Conservation (phyloP, 2,113 vertebrate genomes). For the Eulemur macaco region DNA sequence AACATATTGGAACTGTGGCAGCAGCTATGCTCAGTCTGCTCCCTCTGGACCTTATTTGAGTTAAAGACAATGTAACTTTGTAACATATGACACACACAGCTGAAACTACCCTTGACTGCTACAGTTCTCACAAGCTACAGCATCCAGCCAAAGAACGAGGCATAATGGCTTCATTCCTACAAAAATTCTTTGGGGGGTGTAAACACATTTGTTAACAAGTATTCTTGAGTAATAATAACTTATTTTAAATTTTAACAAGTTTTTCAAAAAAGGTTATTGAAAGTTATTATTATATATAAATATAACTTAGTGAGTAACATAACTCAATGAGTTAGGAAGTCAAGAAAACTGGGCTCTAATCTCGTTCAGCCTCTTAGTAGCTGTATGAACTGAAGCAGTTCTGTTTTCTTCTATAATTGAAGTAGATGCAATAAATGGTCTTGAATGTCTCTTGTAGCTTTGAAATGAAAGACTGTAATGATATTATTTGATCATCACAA, state of each 20-base stretch:
- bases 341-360: not conserved
- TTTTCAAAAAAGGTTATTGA: not conserved
- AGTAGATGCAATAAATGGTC: not conserved
- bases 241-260: not conserved
- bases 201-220: conserved; percentile 1
- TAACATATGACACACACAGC: not conserved
- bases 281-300: not conserved
- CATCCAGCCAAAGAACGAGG: not conserved
- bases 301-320: not conserved
- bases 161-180: not conserved
- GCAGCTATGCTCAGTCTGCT: not conserved
- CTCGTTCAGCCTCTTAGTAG: not conserved
- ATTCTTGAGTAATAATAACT: not conserved
- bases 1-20: not conserved
- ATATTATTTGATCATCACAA: not conserved
- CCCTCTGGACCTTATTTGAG: not conserved
- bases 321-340: not conserved
- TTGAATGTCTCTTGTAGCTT: not conserved
- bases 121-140: not conserved
- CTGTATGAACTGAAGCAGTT: not conserved
- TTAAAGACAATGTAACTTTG: not conserved
- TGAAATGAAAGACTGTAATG: not conserved
- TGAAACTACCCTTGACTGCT: not conserved
- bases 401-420: not conserved
- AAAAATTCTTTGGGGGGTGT: not conserved